phyloP scores from a whole-genome alignment of 1,140 invertebrate species.

The Philopotamus ludificatus region DNA sequence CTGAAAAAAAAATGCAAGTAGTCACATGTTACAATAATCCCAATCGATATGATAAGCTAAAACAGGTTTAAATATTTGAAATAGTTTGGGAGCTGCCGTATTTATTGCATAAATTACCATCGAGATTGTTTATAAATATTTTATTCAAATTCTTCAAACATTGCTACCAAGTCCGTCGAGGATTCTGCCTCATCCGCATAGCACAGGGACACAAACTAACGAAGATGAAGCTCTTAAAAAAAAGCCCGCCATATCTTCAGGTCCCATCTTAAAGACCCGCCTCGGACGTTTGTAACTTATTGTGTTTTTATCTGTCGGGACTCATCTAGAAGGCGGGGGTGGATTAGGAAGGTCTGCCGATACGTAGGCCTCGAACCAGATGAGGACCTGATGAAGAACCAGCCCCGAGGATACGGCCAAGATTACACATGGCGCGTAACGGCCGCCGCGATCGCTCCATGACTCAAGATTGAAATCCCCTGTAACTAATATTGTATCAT shows the following conservation, averaged over 20 bases:
- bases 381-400: constrained; percentile 1
- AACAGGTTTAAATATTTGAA: too few relatives aligned
- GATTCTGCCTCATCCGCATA: background rate
- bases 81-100: too few relatives aligned
- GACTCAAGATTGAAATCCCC: constrained; percentile 14
- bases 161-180: background rate
- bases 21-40: too few relatives aligned
- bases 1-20: too few relatives aligned
- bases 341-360: constrained; percentile 11
- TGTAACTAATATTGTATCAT: constrained; percentile 15
- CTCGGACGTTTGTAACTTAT: constrained; percentile 41
- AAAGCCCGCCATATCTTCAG: background rate
- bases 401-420: background rate
- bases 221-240: constrained; percentile 11
- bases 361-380: constrained; percentile 6
- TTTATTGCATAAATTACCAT: too few relatives aligned
- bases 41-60: too few relatives aligned
- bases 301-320: constrained; percentile 38
- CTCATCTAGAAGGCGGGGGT: constrained; percentile 22
- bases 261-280: constrained; percentile 34
- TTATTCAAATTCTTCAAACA: too few relatives aligned
- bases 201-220: constrained; percentile 2
- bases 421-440: background rate
- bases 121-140: too few relatives aligned
- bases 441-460: constrained; percentile 7